A percentile compares a stretch with the other conserved stretches of the same genome.
Conservation (phyloP, 2,888 invertebrate species). For the Ectropis crepuscularia region DNA sequence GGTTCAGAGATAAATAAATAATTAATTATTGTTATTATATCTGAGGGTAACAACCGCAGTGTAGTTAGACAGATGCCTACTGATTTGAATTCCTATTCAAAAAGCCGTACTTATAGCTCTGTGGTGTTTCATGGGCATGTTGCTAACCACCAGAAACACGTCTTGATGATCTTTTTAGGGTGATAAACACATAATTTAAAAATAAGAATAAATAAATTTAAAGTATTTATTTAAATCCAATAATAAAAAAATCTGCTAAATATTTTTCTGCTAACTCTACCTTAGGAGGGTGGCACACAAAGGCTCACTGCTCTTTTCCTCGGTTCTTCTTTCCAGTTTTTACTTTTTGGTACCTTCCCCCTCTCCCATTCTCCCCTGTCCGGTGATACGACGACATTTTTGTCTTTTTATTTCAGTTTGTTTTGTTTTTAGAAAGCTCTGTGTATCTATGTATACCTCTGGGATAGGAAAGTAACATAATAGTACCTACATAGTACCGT, state of each 20-base stretch:
- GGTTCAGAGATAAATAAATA: too few species aligned
- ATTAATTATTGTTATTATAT: too few species aligned
- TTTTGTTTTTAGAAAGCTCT: slow-evolving; percentile 22
- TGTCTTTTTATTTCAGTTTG: slow-evolving; percentile 47
- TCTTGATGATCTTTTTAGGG: too few species aligned
- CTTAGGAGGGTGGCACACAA: slow-evolving; percentile 68
- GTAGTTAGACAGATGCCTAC: too few species aligned
- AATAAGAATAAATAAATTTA: too few species aligned
- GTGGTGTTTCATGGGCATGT: too few species aligned
- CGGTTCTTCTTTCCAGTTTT: slow-evolving; percentile 69
- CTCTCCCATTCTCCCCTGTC: slow-evolving; percentile 50
- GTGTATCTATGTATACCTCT: not conserved
- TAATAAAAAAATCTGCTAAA: slow-evolving; percentile 6
- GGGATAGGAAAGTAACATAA: not conserved
- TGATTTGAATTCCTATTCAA: too few species aligned
- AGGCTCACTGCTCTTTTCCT: slow-evolving; percentile 76
- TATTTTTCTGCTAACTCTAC: slow-evolving; percentile 50
- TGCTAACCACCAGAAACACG: too few species aligned
- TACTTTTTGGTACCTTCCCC: slow-evolving; percentile 64
- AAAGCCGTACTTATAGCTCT: too few species aligned
- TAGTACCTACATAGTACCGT: not conserved
- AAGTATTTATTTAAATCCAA: too few species aligned
- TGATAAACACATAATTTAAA: too few species aligned
- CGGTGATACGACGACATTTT: slow-evolving; percentile 57
- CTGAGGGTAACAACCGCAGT: too few species aligned